Evolutionary conservation across 2,888 invertebrate species (phyloP).

Genomic region (Pterostichus madidus): DNA sequence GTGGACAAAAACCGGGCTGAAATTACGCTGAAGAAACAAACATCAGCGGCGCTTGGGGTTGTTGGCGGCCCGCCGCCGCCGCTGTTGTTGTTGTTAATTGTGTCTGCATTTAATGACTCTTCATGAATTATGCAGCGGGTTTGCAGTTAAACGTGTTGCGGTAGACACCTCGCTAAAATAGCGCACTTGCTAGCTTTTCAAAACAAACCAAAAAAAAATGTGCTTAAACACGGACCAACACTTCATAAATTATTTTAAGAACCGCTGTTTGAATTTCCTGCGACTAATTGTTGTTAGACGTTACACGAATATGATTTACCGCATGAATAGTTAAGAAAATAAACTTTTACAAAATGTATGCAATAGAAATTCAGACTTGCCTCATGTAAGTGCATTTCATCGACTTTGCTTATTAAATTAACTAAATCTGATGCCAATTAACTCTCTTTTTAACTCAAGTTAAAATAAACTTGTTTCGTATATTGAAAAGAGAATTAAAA

Average conservation of each 20-base stretch:
- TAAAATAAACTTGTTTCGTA: too few relatives aligned
- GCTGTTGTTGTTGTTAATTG: slow-evolving; percentile 64
- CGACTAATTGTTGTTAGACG: background rate
- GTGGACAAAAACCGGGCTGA: slow-evolving; percentile 7
- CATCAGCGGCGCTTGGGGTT: slow-evolving; percentile 16
- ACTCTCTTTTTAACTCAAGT: too few relatives aligned
- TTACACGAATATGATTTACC: background rate
- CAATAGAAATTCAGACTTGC: too few relatives aligned
- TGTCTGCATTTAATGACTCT: slow-evolving; percentile 66
- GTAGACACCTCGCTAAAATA: slow-evolving; percentile 64
- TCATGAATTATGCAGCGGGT: slow-evolving; percentile 63
- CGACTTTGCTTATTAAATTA: too few relatives aligned
- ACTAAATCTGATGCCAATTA: too few relatives aligned
- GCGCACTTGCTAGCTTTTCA: slow-evolving; percentile 46
- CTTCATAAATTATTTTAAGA: slow-evolving; percentile 41
- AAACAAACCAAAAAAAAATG: slow-evolving; percentile 17
- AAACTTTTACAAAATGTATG: background rate
- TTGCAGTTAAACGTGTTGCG: slow-evolving; percentile 62
- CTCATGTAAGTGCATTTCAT: too few relatives aligned
- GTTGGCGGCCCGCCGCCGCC: slow-evolving; percentile 38
- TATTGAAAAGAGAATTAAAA: too few relatives aligned
- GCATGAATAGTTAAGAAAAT: background rate
- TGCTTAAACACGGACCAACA: slow-evolving; percentile 17
- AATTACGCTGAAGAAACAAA: slow-evolving; percentile 45
- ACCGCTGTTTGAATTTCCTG: slow-evolving; percentile 14